Percentiles rank a stretch among this genome's conserved stretches.
These are phyloP conservation scores for Centropyge bicolor DNA, from an alignment of 2,797 vertebrate genomes.

Conservation along the genomic window DNA sequence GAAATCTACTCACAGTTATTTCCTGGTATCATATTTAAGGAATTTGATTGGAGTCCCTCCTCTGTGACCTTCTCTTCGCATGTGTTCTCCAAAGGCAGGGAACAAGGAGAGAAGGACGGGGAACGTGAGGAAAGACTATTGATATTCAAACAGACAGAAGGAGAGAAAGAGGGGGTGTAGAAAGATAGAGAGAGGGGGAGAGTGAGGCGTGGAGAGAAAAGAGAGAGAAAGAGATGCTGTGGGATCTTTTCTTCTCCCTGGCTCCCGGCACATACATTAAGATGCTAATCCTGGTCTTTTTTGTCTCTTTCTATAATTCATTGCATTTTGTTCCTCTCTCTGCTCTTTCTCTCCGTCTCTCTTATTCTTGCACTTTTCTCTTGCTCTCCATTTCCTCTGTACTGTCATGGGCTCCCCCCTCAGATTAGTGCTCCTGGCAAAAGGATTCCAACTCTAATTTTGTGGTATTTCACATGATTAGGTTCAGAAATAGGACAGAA, in stretches of 20 bases:
- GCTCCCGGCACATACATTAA: conserved; percentile 83
- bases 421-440: conserved; percentile 78
- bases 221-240: conserved; percentile 70
- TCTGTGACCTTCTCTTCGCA: conserved; percentile 62
- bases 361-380: conserved; percentile 67
- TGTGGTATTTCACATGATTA: conserved; percentile 83
- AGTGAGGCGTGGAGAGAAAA: conserved; percentile 41
- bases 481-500: conserved; percentile 81
- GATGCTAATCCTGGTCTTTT: conserved; percentile 84
- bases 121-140: conserved; percentile 68
- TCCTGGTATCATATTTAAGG: conserved; percentile 39
- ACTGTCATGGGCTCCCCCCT: conserved; percentile 69
- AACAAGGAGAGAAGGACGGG: conserved; percentile 44
- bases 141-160: conserved; percentile 74
- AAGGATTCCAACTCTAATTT: conserved; percentile 82
- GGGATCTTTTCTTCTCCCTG: conserved; percentile 79
- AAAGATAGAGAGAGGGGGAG: conserved; percentile 53
- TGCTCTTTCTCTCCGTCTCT: conserved; percentile 57
- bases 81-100: conserved; percentile 49
- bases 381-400: conserved; percentile 65
- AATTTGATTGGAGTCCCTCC: conserved; percentile 33
- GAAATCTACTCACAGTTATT: conserved; percentile 3
- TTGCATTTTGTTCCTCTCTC: conserved; percentile 79
- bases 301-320: conserved; percentile 84
- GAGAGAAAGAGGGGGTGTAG: conserved; percentile 46